Evolutionary conservation across 2,113 vertebrate genomes (phyloP).

Genomic region (Seriola dumerili): DNA sequence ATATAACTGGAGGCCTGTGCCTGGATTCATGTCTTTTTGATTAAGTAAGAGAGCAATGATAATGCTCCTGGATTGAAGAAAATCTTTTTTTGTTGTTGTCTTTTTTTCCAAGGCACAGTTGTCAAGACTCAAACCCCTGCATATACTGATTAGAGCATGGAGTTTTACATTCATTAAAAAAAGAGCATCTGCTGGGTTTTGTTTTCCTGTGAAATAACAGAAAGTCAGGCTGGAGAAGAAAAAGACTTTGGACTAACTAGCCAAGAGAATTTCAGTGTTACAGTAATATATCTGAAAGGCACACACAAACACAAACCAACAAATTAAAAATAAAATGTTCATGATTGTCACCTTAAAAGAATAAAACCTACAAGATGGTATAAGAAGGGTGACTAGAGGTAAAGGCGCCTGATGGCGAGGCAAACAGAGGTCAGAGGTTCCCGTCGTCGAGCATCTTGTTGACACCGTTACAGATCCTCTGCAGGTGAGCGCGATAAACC

Average conservation of each 20-base stretch:
- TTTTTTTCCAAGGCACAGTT: conserved; percentile 62
- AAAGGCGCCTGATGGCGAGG: conserved; percentile 17
- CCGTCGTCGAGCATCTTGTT: conserved; percentile 94
- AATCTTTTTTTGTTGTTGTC: not conserved
- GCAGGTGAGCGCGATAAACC: conserved; percentile 90
- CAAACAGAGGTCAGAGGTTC: conserved; percentile 85
- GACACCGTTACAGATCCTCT: conserved; percentile 90
- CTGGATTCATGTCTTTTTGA: conserved; percentile 56
- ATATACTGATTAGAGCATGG: conserved; percentile 65
- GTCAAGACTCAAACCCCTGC: conserved; percentile 57
- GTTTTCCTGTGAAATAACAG: conserved; percentile 41
- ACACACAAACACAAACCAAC: conserved; percentile 54
- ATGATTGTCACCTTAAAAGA: conserved; percentile 52
- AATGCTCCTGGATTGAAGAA: conserved; percentile 47
- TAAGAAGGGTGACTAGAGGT: conserved; percentile 25
- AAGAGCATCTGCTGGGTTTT: conserved; percentile 34
- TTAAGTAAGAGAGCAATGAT: conserved; percentile 34
- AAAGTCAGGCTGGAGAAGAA: conserved; percentile 24
- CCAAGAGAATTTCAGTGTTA: conserved; percentile 58
- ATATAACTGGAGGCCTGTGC: conserved; percentile 63
- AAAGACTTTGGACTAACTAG: conserved; percentile 68
- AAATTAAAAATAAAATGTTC: conserved; percentile 46
- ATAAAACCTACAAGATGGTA: conserved; percentile 16
- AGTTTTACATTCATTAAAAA: conserved; percentile 73
- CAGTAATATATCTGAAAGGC: conserved; percentile 53